phyloP scores from a whole-genome alignment of 2,888 invertebrate genomes.

The Spisula subtruncata region DNA sequence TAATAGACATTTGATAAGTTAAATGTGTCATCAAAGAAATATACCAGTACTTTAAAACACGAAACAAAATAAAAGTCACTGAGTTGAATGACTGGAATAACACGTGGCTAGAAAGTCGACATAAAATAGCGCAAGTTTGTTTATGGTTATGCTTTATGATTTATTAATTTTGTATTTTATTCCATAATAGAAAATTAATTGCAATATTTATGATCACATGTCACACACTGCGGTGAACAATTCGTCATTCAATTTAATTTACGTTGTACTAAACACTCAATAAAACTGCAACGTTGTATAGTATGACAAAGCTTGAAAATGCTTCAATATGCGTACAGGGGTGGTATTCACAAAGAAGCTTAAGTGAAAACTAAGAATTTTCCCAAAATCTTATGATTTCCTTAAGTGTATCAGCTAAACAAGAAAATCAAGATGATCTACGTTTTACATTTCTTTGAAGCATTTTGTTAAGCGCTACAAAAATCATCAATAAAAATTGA shows the following conservation, averaged over 20 bases:
- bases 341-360: no score
- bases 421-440: no score
- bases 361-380: no score
- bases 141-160: neutral
- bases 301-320: neutral
- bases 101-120: neutral
- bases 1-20: neutral
- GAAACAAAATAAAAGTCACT: neutral
- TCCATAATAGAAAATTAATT: neutral
- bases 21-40: neutral
- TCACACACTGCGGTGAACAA: neutral
- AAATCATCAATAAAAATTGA: no score
- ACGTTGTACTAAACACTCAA: neutral
- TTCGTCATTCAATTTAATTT: constrained; percentile 11
- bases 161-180: constrained; percentile 26
- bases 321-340: no score
- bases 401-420: no score
- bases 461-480: no score
- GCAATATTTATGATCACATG: neutral
- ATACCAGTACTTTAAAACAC: neutral
- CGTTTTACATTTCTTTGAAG: no score
- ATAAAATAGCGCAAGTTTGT: neutral
- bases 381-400: no score
- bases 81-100: neutral
- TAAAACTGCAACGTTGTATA: neutral